Evolutionary conservation across 2,888 invertebrate genomes (phyloP).

Genomic region (Platycheirus rosarum): DNA sequence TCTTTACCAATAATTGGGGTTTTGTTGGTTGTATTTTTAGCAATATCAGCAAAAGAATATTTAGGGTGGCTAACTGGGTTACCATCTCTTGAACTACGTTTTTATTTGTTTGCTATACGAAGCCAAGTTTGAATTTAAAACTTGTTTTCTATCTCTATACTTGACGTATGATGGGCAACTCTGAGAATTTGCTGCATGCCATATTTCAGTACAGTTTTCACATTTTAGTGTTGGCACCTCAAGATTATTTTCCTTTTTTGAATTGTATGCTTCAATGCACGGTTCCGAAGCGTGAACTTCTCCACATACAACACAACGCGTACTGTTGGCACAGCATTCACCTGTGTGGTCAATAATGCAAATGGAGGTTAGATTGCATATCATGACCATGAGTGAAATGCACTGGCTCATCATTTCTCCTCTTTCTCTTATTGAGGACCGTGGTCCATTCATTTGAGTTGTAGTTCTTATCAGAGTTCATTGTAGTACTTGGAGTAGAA

Average conservation of each 20-base stretch:
- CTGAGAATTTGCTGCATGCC: not conserved
- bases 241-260: not conserved
- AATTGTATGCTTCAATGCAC: too few relatives aligned
- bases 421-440: not conserved
- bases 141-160: not conserved
- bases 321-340: not conserved
- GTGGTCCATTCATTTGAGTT: too few relatives aligned
- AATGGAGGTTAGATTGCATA: not conserved
- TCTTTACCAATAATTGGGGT: not conserved
- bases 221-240: not conserved
- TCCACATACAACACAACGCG: too few relatives aligned
- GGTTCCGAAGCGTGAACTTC: too few relatives aligned
- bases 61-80: not conserved
- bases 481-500: not conserved
- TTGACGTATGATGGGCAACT: not conserved
- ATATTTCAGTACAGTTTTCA: not conserved
- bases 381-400: too few relatives aligned
- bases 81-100: not conserved
- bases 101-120: not conserved
- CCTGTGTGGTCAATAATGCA: not conserved
- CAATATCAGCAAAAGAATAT: constrained; percentile 1
- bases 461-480: too few relatives aligned
- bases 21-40: not conserved
- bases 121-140: not conserved
- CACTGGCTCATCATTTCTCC: too few relatives aligned